Base-by-base conservation (phyloP, 2,888 invertebrate species). In the Hecatera dysodea region DNA sequence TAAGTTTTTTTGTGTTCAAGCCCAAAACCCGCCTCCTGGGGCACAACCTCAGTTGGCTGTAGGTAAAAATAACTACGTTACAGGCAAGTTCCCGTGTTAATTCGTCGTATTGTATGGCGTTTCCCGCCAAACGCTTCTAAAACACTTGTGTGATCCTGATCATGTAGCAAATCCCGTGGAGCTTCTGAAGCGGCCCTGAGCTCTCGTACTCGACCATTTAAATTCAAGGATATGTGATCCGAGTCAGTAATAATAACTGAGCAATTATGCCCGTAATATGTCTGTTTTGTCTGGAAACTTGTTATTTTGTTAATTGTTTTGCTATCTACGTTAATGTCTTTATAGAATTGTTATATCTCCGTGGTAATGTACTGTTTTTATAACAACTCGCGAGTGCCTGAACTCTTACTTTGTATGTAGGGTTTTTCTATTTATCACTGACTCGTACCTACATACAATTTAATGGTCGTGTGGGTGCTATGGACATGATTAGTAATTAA, bases 401-500 rank as follows among this genome's bases (percentile, higher is more conserved):
- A 85, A 87, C 86, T 86, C 75, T 81, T 83, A 87, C 83, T 74
- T 82, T 84, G 87, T 86, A 76, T 72, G 63, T 42, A 42, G 57
- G 27, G 17, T 76, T 80, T n/a, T 78, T 50, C 69, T 48, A 64
- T 80, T 71, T 77, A 79, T 84, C 75, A 42, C 82, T 70, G 69
- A 63, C 74, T 56, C 81, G 75, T 71, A 61, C 59, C 44, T 74
- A 67, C 77, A 63, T 74, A 82, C 71, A 85, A 78, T 88, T 88
- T 87, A 87, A 84, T 82, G 73, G 72, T 75, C 57, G 87, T 82
- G 91, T 91, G 87, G 90, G 90, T 86, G 88, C 81, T 86, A 82
- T 88, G 86, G 85, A 82, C 83, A 86, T 88, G 86, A 90, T 91
- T 87, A 88, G 90, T 92, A 90, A 92, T 92, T 93, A 92, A 91